These are phyloP conservation scores for Hymenochirus boettgeri DNA, from an alignment of 2,113 vertebrate genomes.

Conservation along the genomic window DNA sequence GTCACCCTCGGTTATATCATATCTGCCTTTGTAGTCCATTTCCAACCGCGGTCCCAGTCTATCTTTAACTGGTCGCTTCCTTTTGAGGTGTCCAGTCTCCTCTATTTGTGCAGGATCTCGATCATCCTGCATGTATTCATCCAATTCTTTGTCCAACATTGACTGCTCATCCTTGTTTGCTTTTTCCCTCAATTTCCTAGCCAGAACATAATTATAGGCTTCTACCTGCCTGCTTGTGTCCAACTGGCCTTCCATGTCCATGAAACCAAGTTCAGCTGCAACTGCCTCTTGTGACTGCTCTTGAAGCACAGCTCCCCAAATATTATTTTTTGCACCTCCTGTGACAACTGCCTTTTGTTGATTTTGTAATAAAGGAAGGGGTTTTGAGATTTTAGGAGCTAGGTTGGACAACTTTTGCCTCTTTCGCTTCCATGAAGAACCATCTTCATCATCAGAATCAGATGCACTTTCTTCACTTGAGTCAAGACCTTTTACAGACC, in stretches of 20 bases:
- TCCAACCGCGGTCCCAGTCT: conserved; percentile 75
- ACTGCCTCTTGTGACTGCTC: conserved; percentile 91
- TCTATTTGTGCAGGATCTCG: conserved; percentile 54
- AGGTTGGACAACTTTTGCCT: conserved; percentile 73
- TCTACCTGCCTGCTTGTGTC: conserved; percentile 85
- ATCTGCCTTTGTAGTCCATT: conserved; percentile 90
- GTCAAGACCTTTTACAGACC: conserved; percentile 63
- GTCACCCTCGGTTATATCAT: conserved; percentile 82
- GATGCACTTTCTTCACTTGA: conserved; percentile 82
- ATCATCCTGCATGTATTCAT: conserved; percentile 78
- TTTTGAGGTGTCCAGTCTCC: conserved; percentile 65
- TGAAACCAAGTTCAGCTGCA: conserved; percentile 80
- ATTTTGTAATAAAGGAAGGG: conserved; percentile 46
- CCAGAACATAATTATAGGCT: conserved; percentile 89
- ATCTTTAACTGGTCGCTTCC: conserved; percentile 79
- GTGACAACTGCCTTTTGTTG: conserved; percentile 46
- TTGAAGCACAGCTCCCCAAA: conserved; percentile 90
- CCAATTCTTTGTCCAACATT: conserved; percentile 78
- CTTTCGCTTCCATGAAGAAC: conserved; percentile 77
- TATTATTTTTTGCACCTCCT: conserved; percentile 82
- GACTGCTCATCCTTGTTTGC: conserved; percentile 62
- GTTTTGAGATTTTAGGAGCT: conserved; percentile 52
- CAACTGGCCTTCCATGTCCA: conserved; percentile 87
- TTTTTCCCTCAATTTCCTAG: conserved; percentile 83
- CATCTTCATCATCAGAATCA: conserved; percentile 81